phyloP scores from a whole-genome alignment of 2,113 vertebrate genomes.

The Pagrus major region DNA sequence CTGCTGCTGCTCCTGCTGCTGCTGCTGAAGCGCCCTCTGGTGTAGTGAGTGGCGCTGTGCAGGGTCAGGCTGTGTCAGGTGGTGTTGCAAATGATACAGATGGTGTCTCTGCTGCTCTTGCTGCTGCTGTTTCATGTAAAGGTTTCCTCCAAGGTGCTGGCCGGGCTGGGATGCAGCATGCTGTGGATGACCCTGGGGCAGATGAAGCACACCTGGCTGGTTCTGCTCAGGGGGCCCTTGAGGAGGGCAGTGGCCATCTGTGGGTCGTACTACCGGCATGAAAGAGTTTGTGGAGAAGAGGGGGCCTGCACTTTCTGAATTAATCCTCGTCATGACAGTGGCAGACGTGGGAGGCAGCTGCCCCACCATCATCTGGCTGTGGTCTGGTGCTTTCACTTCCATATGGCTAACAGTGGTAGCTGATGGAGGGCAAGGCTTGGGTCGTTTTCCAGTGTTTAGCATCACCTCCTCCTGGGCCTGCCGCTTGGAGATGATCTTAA shows the following conservation, averaged over 20 bases:
- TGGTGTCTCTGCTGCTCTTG: conserved; percentile 89
- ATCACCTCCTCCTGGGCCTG: conserved; percentile 91
- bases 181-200: conserved; percentile 88
- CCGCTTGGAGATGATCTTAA: conserved; percentile 93
- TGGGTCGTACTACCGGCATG: conserved; percentile 84
- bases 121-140: conserved; percentile 88
- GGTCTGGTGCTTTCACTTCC: conserved; percentile 90
- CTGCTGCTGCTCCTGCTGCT: conserved; percentile 92
- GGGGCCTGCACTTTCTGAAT: conserved; percentile 84
- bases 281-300: conserved; percentile 92
- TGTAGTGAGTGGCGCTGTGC: conserved; percentile 88
- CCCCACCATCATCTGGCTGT: conserved; percentile 88
- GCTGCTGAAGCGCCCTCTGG: conserved; percentile 92
- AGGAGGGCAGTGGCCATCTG: conserved; percentile 89
- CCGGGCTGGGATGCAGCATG: conserved; percentile 85
- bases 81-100: conserved; percentile 94
- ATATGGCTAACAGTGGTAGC: conserved; percentile 79
- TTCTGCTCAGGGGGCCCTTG: conserved; percentile 88
- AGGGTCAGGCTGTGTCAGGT: conserved; percentile 89
- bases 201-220: conserved; percentile 87
- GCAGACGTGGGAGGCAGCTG: conserved; percentile 89
- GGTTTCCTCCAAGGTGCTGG: conserved; percentile 89
- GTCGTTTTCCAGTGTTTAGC: conserved; percentile 89
- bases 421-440: conserved; percentile 88
- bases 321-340: conserved; percentile 84